These are phyloP conservation scores for Odontophorus gujanensis DNA, from an alignment of 2,113 vertebrate genomes.

Conservation along the genomic window DNA sequence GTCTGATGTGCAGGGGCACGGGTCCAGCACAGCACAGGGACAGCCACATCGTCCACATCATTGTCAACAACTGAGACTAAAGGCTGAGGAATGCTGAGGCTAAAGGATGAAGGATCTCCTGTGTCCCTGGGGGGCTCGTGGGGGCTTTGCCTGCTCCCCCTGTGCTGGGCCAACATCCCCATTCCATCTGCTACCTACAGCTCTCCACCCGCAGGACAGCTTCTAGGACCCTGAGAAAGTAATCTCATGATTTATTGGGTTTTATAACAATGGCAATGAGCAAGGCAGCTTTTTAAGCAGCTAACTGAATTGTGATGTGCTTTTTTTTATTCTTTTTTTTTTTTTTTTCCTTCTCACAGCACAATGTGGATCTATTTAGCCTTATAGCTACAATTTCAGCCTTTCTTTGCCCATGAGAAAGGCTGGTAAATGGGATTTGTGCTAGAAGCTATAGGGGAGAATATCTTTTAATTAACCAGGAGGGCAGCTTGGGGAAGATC, in stretches of 20 bases:
- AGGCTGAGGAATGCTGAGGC: neutral
- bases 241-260: slow-evolving; percentile 62
- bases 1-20: neutral
- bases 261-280: slow-evolving; percentile 67
- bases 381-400: slow-evolving; percentile 61
- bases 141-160: neutral
- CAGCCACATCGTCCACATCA: neutral
- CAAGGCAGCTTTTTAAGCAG: slow-evolving; percentile 56
- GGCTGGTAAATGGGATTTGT: slow-evolving; percentile 60
- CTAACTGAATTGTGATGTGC: slow-evolving; percentile 59
- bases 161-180: neutral
- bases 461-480: slow-evolving; percentile 66
- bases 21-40: neutral
- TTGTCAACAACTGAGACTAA: neutral
- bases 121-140: neutral
- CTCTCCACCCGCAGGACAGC: neutral
- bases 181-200: slow-evolving; percentile 8
- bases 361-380: slow-evolving; percentile 68
- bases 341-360: neutral
- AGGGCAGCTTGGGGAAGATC: slow-evolving; percentile 35
- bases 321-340: neutral
- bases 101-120: neutral
- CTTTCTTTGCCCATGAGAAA: slow-evolving; percentile 62
- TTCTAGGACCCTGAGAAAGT: slow-evolving; percentile 48
- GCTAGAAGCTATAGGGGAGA: slow-evolving; percentile 35